Conservation (phyloP, 2,797 vertebrate species). For the Alexandromys oeconomus region DNA sequence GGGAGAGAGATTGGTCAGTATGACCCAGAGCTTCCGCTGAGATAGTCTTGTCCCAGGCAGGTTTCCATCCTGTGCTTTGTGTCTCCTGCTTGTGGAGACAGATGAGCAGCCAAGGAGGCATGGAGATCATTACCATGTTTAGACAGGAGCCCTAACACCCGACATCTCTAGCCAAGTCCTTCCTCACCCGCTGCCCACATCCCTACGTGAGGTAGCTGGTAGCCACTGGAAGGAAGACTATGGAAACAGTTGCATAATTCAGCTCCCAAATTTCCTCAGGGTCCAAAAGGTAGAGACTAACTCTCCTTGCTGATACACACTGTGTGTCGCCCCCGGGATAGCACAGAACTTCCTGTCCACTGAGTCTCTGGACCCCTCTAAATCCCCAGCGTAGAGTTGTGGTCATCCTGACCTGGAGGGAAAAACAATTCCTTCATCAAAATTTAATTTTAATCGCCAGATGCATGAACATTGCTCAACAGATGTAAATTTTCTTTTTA, state of each 20-base stretch:
- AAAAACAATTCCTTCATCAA: slow-evolving; percentile 52
- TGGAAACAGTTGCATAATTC: not conserved
- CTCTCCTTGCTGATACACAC: not conserved
- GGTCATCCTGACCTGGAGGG: not conserved
- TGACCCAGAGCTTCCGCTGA: not conserved
- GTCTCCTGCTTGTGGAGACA: not conserved
- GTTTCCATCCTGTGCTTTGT: not conserved
- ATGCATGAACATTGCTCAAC: slow-evolving; percentile 18
- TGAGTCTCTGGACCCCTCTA: slow-evolving; percentile 21
- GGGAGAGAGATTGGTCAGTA: not conserved
- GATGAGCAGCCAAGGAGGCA: not conserved
- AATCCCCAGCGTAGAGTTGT: not conserved
- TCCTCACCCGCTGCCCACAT: not conserved
- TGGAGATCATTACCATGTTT: not conserved
- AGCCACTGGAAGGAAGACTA: not conserved
- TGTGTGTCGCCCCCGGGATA: not conserved
- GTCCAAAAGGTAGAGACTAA: not conserved
- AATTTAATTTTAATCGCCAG: slow-evolving; percentile 57
- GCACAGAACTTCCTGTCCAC: not conserved
- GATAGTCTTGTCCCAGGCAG: not conserved
- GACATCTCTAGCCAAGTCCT: not conserved
- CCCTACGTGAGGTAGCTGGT: not conserved
- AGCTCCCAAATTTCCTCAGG: not conserved
- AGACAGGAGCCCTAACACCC: not conserved
- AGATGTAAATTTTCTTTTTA: slow-evolving; percentile 19